phyloP scores from a whole-genome alignment of 2,888 invertebrate genomes.

The Cheilosia grossa region DNA sequence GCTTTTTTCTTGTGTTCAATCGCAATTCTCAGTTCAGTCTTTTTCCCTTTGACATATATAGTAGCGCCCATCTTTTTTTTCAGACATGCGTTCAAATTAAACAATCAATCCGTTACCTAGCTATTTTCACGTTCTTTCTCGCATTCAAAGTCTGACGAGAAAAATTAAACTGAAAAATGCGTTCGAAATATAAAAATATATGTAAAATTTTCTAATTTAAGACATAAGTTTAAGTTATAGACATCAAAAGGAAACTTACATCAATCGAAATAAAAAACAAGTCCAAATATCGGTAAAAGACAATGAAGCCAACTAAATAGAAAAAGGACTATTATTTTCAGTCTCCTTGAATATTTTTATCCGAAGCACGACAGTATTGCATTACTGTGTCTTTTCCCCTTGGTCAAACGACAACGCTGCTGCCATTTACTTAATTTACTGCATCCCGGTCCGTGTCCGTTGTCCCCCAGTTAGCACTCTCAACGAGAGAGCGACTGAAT shows the following conservation, averaged over 20 bases:
- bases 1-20: too few relatives aligned
- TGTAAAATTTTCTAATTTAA: too few relatives aligned
- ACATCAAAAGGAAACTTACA: not conserved
- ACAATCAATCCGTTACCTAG: too few relatives aligned
- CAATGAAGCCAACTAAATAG: not conserved
- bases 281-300: not conserved
- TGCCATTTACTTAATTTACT: conserved; percentile 32
- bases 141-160: too few relatives aligned
- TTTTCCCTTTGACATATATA: too few relatives aligned
- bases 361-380: conserved; percentile 5
- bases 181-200: too few relatives aligned
- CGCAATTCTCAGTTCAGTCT: too few relatives aligned
- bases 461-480: conserved; percentile 1
- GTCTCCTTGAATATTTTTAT: not conserved
- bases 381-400: conserved; percentile 32
- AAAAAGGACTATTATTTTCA: not conserved
- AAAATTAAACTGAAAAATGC: too few relatives aligned
- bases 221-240: not conserved
- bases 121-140: too few relatives aligned
- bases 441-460: conserved; percentile 24
- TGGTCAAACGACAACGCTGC: conserved; percentile 5
- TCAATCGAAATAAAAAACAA: not conserved
- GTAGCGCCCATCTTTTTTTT: too few relatives aligned
- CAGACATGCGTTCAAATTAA: too few relatives aligned
- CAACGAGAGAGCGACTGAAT: conserved; percentile 31